Evolutionary conservation across 2,113 vertebrate species (phyloP).

Genomic region (Anguilla japonica): DNA sequence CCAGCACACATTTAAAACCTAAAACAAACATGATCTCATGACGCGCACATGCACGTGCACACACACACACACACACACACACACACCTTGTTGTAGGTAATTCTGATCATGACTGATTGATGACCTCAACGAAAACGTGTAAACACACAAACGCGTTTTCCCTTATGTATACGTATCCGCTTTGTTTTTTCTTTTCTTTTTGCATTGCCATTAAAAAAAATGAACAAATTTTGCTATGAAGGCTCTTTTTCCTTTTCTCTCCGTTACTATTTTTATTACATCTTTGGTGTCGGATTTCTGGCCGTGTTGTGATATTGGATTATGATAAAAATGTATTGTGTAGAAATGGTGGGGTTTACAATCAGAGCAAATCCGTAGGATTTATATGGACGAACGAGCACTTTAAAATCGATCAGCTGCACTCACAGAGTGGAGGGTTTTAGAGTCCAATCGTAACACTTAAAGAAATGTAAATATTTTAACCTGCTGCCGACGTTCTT

Average conservation of each 20-base stretch:
- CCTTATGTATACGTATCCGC: not conserved
- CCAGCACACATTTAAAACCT: not conserved
- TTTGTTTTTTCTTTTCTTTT: constrained; percentile 4
- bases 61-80: not conserved
- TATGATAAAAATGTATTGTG: not conserved
- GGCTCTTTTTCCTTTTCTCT: not conserved
- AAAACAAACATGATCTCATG: not conserved
- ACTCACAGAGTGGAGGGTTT: not conserved
- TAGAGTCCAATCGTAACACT: not conserved
- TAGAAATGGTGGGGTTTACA: not conserved
- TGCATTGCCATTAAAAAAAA: not conserved
- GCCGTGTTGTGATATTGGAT: not conserved
- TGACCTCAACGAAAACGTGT: not conserved
- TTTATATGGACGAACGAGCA: not conserved
- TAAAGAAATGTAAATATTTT: not conserved
- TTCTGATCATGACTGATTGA: not conserved
- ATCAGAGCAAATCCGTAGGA: not conserved
- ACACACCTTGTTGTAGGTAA: not conserved
- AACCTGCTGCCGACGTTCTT: not conserved
- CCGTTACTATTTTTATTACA: not conserved
- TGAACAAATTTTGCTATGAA: not conserved
- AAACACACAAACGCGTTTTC: not conserved
- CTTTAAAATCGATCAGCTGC: not conserved
- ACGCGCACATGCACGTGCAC: not conserved
- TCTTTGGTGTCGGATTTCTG: not conserved